Evolutionary conservation across 2,113 vertebrate genomes (phyloP).

Genomic region (Orientallactaga bullata): DNA sequence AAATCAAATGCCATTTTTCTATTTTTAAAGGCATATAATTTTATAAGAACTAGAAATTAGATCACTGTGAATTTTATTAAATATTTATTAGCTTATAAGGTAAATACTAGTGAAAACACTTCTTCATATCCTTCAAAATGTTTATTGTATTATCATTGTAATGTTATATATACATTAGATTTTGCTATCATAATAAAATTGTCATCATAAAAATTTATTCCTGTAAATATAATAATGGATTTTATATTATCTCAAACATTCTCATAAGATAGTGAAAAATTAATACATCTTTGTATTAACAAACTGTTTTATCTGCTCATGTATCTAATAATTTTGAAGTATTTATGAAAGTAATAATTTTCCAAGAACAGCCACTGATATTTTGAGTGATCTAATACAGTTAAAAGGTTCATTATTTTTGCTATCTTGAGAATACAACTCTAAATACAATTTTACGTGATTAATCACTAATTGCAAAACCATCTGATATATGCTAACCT

Average conservation of each 20-base stretch:
- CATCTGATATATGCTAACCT: not conserved
- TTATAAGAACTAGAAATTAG: conserved; percentile 15
- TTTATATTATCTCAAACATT: conserved; percentile 1
- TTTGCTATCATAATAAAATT: not conserved
- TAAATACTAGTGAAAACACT: conserved; percentile 26
- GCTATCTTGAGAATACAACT: not conserved
- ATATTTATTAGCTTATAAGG: conserved; percentile 16
- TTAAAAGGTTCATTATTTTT: not conserved
- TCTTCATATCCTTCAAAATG: not conserved
- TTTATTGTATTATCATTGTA: conserved; percentile 43
- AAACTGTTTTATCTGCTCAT: conserved; percentile 35
- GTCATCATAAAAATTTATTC: not conserved
- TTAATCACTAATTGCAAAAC: not conserved
- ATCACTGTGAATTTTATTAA: not conserved
- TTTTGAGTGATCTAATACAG: not conserved
- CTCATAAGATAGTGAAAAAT: conserved; percentile 32
- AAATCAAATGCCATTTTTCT: conserved; percentile 28
- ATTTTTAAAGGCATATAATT: conserved; percentile 1
- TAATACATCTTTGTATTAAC: not conserved
- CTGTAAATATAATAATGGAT: conserved; percentile 35
- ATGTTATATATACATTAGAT: conserved; percentile 11
- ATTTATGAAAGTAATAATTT: not conserved
- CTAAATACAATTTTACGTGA: not conserved
- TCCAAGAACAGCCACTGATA: not conserved
- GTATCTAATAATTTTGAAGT: not conserved